phyloP scores from a whole-genome alignment of 2,797 vertebrate genomes.

The Babyrousa celebensis region DNA sequence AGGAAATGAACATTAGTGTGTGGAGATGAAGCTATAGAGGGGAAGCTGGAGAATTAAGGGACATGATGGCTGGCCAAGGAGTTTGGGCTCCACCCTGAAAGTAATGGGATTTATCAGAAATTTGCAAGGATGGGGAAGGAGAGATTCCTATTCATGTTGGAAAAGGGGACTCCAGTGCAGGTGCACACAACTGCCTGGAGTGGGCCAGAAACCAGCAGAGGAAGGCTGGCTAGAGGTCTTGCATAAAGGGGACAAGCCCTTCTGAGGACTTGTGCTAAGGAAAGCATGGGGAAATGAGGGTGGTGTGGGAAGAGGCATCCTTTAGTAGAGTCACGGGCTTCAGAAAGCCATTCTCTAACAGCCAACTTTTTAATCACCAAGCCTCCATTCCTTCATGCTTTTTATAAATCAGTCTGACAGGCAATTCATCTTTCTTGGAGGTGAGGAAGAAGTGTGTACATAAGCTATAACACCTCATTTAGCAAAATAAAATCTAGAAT shows the following conservation, averaged over 20 bases:
- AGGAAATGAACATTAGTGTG: background rate
- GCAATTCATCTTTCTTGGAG: background rate
- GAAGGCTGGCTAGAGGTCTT: background rate
- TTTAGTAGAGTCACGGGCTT: background rate
- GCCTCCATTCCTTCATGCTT: background rate
- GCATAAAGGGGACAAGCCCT: background rate
- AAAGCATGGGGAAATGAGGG: background rate
- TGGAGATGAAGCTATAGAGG: background rate
- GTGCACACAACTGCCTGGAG: background rate
- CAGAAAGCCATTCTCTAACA: background rate
- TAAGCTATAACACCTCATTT: background rate
- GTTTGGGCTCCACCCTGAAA: background rate
- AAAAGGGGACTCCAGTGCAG: background rate
- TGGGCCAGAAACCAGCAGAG: background rate
- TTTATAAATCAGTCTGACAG: background rate
- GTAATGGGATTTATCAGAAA: background rate
- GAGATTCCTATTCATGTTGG: background rate
- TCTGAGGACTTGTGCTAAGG: too few relatives aligned
- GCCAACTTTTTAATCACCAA: background rate
- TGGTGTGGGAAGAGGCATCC: background rate
- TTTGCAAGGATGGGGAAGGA: background rate
- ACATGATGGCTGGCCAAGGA: background rate
- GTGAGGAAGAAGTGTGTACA: background rate
- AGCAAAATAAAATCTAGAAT: background rate
- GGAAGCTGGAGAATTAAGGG: background rate